A percentile compares a stretch with the other conserved stretches of the same genome.
phyloP scores from a whole-genome alignment of 2,113 vertebrate species.

The Carlito syrichta region DNA sequence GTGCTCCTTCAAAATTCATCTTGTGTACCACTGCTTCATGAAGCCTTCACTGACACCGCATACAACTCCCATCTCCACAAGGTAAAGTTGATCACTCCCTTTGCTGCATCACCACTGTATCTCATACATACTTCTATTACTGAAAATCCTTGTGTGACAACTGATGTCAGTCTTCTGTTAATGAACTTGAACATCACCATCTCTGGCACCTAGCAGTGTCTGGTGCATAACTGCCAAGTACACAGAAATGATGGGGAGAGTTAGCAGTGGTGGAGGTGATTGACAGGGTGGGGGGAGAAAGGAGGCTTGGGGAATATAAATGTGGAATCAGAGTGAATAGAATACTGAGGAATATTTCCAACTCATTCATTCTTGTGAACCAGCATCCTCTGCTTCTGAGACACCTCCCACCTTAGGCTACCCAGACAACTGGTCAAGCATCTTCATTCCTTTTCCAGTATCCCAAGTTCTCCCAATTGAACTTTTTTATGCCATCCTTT shows the following conservation, averaged over 20 bases:
- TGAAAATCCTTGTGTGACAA: neutral
- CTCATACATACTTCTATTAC: neutral
- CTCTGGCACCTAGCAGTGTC: neutral
- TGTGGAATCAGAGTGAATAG: neutral
- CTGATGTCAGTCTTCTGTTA: neutral
- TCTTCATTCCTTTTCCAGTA: neutral
- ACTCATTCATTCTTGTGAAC: neutral
- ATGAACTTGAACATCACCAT: neutral
- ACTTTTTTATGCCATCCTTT: neutral
- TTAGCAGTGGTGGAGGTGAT: neutral
- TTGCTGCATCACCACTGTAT: neutral
- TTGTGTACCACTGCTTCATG: neutral
- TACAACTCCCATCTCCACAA: neutral
- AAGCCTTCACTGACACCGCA: neutral
- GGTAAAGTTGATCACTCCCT: neutral
- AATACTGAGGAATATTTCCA: neutral
- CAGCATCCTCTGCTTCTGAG: neutral
- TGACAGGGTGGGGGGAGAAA: neutral
- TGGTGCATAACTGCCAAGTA: neutral
- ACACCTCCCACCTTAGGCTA: neutral
- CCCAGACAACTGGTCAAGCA: neutral
- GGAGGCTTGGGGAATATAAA: neutral
- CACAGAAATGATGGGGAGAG: neutral
- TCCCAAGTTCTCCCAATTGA: neutral
- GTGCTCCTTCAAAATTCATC: neutral